Evolutionary conservation across 2,113 vertebrate genomes (phyloP), one percentile per base, ranked within the genome.

Genomic region (Gymnarchus niloticus): DNA sequence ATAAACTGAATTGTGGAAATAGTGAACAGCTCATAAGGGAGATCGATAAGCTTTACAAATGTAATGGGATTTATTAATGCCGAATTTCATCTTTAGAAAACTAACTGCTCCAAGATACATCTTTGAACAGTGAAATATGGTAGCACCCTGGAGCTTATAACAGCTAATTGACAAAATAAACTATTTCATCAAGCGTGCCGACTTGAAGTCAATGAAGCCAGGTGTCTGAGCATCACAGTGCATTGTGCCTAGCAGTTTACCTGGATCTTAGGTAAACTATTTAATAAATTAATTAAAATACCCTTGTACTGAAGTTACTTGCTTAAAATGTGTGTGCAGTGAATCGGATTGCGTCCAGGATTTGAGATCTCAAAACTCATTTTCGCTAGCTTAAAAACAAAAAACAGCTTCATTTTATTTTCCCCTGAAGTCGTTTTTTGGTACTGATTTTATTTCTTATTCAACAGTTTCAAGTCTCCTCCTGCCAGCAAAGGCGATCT

Each of bases 401-500:
- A 8, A 23, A 56, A 82, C 80, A 52, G 5, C 28, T 82, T 82
- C 51, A 1, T 1, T 54, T 54, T 52, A 23, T 54, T 54, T 37
- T 82, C 80, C 7, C 25, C 25, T 6, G 28, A 6, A 3, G 25
- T 25, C 2, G 21, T 52, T 54, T 33, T 52, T 54, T 51, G 25
- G 48, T n/a, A 54, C 12, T 82, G 80, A 33, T 82, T 82, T 82
- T 54, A 23, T 33, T 87, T 28, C 6, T n/a, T 69, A 46, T 87
- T 87, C 44, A 25, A 44, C 76, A 21, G 57, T 65, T 49, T 84
- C 56, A 46, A 49, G 56, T 10, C 25, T 54, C 28, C 83, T 54
- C 41, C 61, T 52, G 81, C n/a, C 59, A 51, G 33, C 54, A 23
- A 84, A 86, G 56, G 84, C 89, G 77, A 89, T 89, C 90, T 90